These are phyloP conservation scores for Thereva unica DNA, from an alignment of 2,888 invertebrate species.

Conservation along the genomic window DNA sequence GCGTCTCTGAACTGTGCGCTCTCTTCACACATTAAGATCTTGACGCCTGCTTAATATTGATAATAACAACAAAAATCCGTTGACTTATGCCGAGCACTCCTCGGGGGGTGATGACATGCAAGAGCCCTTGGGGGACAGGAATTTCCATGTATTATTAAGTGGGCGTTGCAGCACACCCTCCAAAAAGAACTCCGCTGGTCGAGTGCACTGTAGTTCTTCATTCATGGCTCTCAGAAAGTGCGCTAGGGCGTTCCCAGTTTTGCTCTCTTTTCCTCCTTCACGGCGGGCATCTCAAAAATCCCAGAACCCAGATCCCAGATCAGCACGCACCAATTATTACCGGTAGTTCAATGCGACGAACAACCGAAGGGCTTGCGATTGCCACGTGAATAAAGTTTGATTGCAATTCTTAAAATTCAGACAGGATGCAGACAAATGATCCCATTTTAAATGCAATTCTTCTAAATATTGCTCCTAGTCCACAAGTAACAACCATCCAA, in stretches of 20 bases:
- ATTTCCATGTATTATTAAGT: constrained; percentile 23
- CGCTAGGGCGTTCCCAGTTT: constrained; percentile 5
- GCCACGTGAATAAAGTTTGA: constrained; percentile 28
- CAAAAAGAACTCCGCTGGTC: constrained; percentile 4
- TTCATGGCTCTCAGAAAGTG: neutral
- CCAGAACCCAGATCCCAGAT: constrained; percentile 22
- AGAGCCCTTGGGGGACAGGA: constrained; percentile 15
- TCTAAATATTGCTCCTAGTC: constrained; percentile 14
- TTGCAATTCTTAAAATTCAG: constrained; percentile 13
- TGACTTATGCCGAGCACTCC: too few relatives aligned
- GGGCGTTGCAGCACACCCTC: constrained; percentile 24
- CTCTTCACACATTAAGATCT: too few relatives aligned
- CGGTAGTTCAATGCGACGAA: constrained; percentile 12
- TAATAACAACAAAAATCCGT: too few relatives aligned
- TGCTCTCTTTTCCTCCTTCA: constrained; percentile 28
- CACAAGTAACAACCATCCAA: constrained; percentile 13
- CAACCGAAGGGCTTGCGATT: constrained; percentile 25
- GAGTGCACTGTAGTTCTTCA: neutral
- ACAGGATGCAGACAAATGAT: constrained; percentile 31
- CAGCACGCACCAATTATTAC: constrained; percentile 25
- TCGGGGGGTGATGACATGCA: neutral
- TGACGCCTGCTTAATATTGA: too few relatives aligned
- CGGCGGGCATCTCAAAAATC: neutral
- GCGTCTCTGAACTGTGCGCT: too few relatives aligned
- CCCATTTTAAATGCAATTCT: constrained; percentile 26